These are phyloP conservation scores for Terrapene triunguis DNA, from an alignment of 2,113 vertebrate genomes.

Conservation along the genomic window DNA sequence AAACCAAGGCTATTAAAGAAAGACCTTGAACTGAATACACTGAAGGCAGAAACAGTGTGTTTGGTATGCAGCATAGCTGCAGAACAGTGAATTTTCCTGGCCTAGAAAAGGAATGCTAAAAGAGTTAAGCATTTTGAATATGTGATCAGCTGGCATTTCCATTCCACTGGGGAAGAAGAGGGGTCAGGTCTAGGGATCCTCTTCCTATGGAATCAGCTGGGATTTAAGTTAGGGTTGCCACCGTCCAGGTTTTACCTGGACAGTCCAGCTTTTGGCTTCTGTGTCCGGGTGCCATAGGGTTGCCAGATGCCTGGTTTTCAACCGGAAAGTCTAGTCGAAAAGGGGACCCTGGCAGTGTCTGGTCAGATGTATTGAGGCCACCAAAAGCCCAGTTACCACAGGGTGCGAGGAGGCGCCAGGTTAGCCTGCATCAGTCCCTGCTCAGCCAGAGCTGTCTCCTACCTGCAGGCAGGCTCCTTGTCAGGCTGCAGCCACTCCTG, in stretches of 20 bases:
- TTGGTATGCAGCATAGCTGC: neutral
- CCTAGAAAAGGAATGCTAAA: neutral
- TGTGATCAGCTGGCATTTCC: neutral
- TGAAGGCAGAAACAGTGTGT: neutral
- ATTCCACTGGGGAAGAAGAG: rapidly evolving
- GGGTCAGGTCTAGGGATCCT: neutral
- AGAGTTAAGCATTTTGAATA: neutral
- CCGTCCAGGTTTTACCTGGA: neutral
- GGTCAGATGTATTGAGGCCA: neutral
- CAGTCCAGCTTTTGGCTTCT: neutral
- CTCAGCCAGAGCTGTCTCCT: neutral
- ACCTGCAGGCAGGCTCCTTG: neutral
- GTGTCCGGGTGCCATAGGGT: neutral
- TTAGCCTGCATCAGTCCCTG: neutral
- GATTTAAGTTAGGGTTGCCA: neutral
- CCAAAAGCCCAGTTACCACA: neutral
- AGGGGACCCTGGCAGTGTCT: neutral
- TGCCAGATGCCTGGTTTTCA: neutral
- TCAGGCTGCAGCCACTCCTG: neutral
- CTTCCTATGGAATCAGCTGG: rapidly evolving
- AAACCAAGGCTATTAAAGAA: neutral
- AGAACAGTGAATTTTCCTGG: rapidly evolving
- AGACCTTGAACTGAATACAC: neutral
- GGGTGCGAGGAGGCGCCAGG: too few species aligned
- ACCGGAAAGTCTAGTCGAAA: neutral